Conservation (phyloP, 2,888 invertebrate species). For the Pyrochroa serraticornis region DNA sequence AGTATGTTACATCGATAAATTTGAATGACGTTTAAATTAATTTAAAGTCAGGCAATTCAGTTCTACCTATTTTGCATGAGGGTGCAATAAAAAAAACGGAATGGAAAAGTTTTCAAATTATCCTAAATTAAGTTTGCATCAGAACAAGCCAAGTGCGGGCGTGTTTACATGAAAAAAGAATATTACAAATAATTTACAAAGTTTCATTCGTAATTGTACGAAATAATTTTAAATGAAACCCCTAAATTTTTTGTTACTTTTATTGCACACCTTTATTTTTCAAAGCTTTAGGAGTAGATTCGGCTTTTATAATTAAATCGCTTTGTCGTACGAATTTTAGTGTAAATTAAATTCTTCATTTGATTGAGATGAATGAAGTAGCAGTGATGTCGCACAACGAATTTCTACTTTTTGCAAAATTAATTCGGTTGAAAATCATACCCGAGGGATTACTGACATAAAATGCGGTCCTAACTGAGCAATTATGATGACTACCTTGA, state of each 20-base stretch:
- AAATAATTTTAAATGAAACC: conserved; percentile 24
- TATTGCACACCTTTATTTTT: conserved; percentile 18
- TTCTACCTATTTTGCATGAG: neutral
- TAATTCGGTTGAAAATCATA: too few relatives aligned
- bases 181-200: conserved; percentile 19
- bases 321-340: conserved; percentile 10
- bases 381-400: too few relatives aligned
- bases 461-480: too few relatives aligned
- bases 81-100: conserved; percentile 4
- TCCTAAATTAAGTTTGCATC: conserved; percentile 8
- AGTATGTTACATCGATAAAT: neutral
- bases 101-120: conserved; percentile 8
- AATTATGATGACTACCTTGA: too few relatives aligned
- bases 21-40: neutral
- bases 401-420: too few relatives aligned
- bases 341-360: conserved; percentile 7
- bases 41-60: neutral
- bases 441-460: too few relatives aligned
- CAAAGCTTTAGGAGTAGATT: conserved; percentile 6
- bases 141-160: conserved; percentile 5
- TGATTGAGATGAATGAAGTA: too few relatives aligned
- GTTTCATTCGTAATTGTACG: conserved; percentile 19
- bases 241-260: conserved; percentile 20
- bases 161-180: conserved; percentile 9
- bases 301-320: conserved; percentile 13